Evolutionary conservation across 2,797 vertebrate genomes (phyloP).

Genomic region (Potorous gilbertii): DNA sequence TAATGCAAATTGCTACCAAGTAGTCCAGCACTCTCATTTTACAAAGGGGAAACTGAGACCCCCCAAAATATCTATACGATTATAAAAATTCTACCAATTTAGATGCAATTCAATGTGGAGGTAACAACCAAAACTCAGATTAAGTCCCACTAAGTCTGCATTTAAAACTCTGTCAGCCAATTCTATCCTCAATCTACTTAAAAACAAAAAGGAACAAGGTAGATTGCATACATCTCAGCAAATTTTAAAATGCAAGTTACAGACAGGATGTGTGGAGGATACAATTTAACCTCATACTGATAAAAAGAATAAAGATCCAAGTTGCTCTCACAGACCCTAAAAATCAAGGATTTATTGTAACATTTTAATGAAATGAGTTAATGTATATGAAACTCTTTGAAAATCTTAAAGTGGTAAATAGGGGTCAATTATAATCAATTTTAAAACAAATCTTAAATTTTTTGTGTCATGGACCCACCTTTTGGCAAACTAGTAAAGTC

Average conservation of each 20-base stretch:
- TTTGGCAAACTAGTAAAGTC: background rate
- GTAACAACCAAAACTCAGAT: background rate
- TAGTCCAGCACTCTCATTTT: background rate
- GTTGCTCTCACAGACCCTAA: background rate
- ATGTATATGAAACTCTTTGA: background rate
- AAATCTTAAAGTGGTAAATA: background rate
- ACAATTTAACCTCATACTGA: constrained; percentile 17
- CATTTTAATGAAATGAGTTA: background rate
- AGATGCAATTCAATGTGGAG: constrained; percentile 16
- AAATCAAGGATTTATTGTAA: background rate
- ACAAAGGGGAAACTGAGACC: background rate
- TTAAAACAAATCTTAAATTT: background rate
- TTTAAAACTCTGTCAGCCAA: background rate
- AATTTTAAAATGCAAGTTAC: constrained; percentile 25
- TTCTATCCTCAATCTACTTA: background rate
- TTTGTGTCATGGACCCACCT: background rate
- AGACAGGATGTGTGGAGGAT: background rate
- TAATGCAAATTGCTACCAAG: background rate
- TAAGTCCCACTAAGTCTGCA: background rate
- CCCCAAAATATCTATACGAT: background rate
- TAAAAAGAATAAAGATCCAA: constrained; percentile 1
- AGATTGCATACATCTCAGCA: background rate
- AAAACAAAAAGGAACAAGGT: constrained; percentile 5
- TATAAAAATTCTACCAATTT: background rate
- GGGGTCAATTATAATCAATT: background rate